These are phyloP conservation scores for Hemiscyllium ocellatum DNA, from an alignment of 2,113 vertebrate genomes.

Conservation along the genomic window DNA sequence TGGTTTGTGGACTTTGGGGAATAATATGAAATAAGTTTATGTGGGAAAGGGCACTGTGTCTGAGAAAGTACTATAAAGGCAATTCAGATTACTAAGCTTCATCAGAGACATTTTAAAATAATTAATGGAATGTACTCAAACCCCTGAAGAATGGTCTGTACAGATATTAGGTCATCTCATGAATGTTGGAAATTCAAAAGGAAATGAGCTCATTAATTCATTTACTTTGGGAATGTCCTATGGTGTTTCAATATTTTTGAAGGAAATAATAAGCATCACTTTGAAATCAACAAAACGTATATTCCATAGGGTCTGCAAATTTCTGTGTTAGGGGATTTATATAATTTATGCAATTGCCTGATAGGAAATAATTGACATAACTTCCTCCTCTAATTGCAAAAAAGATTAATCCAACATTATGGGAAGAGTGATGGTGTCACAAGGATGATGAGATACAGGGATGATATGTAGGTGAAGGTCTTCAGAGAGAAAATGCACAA, in stretches of 20 bases:
- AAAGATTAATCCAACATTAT: constrained; percentile 1
- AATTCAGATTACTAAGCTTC: neutral
- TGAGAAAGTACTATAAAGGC: neutral
- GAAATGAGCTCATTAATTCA: constrained; percentile 30
- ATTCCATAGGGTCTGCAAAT: neutral
- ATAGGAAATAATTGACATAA: constrained; percentile 32
- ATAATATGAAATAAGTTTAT: neutral
- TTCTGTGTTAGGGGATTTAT: constrained; percentile 27
- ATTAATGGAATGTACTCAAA: constrained; percentile 7
- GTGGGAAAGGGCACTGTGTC: neutral
- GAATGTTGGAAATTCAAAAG: constrained; percentile 24
- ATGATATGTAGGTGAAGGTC: neutral
- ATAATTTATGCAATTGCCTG: constrained; percentile 5
- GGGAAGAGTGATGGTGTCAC: neutral
- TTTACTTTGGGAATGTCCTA: constrained; percentile 17
- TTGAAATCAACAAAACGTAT: constrained; percentile 32
- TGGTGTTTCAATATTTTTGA: constrained; percentile 25
- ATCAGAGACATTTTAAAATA: constrained; percentile 17
- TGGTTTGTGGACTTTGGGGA: neutral
- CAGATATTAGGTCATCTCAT: constrained; percentile 25
- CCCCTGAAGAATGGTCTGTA: neutral
- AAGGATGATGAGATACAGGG: neutral
- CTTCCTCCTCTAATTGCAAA: constrained; percentile 30
- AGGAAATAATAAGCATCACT: constrained; percentile 31
- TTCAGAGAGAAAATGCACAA: neutral